These are phyloP conservation scores for Pseudorhiza aurosa DNA, from an alignment of 30 jellyfish, hydroid and myxozoan genomes.

Conservation along the genomic window DNA sequence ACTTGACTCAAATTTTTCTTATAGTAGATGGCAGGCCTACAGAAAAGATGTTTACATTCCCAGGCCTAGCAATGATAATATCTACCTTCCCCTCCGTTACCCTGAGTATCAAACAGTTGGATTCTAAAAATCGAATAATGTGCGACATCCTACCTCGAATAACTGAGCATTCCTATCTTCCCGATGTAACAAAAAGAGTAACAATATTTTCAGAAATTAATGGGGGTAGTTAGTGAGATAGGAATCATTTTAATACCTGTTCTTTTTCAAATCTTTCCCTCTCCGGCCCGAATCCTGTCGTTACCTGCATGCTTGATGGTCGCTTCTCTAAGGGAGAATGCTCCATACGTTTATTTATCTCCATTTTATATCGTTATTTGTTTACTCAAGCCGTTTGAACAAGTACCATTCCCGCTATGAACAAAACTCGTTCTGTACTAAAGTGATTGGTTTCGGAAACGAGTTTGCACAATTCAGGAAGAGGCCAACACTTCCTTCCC, in stretches of 20 bases:
- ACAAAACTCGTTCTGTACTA: background rate
- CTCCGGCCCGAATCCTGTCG: constrained; percentile 78
- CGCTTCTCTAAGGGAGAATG: constrained; percentile 58
- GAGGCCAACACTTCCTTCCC: too few species aligned
- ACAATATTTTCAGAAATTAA: too few species aligned
- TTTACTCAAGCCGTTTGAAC: constrained; percentile 12
- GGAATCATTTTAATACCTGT: constrained; percentile 43
- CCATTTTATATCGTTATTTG: constrained; percentile 32
- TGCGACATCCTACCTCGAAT: background rate
- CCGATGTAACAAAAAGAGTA: too few species aligned
- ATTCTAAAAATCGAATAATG: too few species aligned
- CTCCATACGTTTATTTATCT: constrained; percentile 64
- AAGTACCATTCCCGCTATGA: constrained; percentile 35
- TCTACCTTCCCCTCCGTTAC: too few species aligned
- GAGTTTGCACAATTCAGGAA: background rate
- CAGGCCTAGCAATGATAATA: too few species aligned
- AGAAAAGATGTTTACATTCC: too few species aligned
- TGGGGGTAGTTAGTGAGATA: too few species aligned
- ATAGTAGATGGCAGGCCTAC: too few species aligned
- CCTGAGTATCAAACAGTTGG: too few species aligned
- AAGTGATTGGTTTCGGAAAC: background rate
- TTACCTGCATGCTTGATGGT: constrained; percentile 75
- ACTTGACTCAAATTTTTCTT: too few species aligned
- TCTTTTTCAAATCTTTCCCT: constrained; percentile 79
- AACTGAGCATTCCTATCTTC: background rate